A percentile compares a stretch with the other conserved stretches of the same genome.
These are phyloP conservation scores for Toxonevra muliebris DNA, from an alignment of 2,888 invertebrate genomes.

Conservation along the genomic window DNA sequence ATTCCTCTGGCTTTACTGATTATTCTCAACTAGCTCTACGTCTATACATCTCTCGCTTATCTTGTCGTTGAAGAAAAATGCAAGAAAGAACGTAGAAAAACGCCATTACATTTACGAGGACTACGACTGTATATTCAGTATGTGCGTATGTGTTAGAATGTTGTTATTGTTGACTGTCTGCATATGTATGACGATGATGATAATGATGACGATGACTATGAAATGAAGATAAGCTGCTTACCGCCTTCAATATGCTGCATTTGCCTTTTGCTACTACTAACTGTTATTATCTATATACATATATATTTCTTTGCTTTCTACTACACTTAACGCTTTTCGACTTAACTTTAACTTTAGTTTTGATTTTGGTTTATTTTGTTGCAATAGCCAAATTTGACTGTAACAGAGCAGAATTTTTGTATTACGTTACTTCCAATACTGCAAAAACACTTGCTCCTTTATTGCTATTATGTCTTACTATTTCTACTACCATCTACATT, in stretches of 20 bases:
- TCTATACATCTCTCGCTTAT: neutral
- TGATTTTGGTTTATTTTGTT: neutral
- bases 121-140: conserved; percentile 13
- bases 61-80: conserved; percentile 26
- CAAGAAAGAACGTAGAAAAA: too few relatives aligned
- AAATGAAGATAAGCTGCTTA: conserved; percentile 39
- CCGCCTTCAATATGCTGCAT: conserved; percentile 28
- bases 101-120: conserved; percentile 38
- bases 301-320: neutral
- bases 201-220: conserved; percentile 9
- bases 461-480: too few relatives aligned
- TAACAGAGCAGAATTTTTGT: too few relatives aligned
- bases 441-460: too few relatives aligned
- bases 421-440: too few relatives aligned
- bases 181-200: neutral
- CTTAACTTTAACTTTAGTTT: neutral
- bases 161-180: conserved; percentile 12
- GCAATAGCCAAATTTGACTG: too few relatives aligned
- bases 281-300: neutral
- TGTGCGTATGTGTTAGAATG: conserved; percentile 6
- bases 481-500: too few relatives aligned
- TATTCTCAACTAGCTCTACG: too few relatives aligned
- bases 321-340: neutral
- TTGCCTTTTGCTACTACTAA: conserved; percentile 13
- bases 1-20: too few relatives aligned